Percentiles rank a stretch among this genome's conserved stretches.
phyloP scores from a whole-genome alignment of 2,113 vertebrate genomes.

The Pterocles orientalis region DNA sequence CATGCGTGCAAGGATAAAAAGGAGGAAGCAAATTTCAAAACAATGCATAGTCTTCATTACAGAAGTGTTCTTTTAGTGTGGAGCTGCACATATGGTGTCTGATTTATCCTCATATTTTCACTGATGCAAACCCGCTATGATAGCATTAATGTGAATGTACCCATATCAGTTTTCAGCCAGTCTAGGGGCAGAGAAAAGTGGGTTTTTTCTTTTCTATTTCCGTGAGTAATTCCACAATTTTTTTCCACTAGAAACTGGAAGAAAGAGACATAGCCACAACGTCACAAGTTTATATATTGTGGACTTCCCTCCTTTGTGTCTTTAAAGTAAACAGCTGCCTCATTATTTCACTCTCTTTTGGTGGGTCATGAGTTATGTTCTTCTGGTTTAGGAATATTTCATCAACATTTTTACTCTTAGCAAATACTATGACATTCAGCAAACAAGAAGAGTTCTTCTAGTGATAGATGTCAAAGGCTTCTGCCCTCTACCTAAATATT shows the following conservation, averaged over 20 bases:
- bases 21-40: conserved; percentile 8
- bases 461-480: background rate
- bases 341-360: background rate
- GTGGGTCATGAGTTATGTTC: background rate
- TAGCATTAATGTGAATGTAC: conserved; percentile 4
- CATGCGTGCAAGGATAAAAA: background rate
- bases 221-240: background rate
- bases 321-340: background rate
- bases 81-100: conserved; percentile 15
- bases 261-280: background rate
- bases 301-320: background rate
- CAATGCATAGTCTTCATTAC: background rate
- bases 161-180: background rate
- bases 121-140: background rate
- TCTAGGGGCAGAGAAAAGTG: background rate
- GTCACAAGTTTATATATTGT: background rate
- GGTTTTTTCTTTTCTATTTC: background rate
- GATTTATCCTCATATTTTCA: conserved; percentile 11
- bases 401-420: background rate
- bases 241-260: background rate
- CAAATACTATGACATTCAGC: background rate
- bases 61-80: background rate
- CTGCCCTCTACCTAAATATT: background rate
- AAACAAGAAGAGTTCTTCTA: background rate
- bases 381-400: background rate